A percentile compares a stretch with the other conserved stretches of the same genome.
Evolutionary conservation across 2,888 invertebrate species (phyloP).

Genomic region (Bimastos eiseni): DNA sequence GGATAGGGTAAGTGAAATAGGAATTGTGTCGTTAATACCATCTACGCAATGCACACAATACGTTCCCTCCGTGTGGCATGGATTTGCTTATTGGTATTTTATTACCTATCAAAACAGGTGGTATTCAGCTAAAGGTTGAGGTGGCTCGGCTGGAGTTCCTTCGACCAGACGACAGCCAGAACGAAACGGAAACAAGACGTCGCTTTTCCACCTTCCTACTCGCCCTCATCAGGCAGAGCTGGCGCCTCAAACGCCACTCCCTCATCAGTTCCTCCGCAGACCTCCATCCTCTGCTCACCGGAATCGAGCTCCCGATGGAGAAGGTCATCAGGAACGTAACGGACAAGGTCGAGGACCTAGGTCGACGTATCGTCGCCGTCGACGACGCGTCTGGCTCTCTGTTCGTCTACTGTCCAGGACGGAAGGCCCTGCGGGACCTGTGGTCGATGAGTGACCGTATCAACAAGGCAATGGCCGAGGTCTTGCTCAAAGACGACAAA

Average conservation of each 20-base stretch:
- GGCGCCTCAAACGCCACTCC: slow-evolving; percentile 45
- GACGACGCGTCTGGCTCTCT: slow-evolving; percentile 40
- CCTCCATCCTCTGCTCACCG: slow-evolving; percentile 33
- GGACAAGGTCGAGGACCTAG: slow-evolving; percentile 37
- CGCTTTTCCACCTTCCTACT: slow-evolving; percentile 39
- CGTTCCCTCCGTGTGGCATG: too few relatives aligned
- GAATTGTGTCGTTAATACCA: too few relatives aligned
- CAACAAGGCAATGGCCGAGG: slow-evolving; percentile 34
- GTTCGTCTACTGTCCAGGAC: slow-evolving; percentile 44
- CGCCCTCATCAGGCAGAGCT: slow-evolving; percentile 42
- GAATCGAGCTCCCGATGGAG: slow-evolving; percentile 38
- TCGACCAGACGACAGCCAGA: not conserved
- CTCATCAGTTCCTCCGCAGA: slow-evolving; percentile 37
- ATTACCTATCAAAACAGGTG: not conserved
- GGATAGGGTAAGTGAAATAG: too few relatives aligned
- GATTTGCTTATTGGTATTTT: not conserved
- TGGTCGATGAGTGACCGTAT: slow-evolving; percentile 46
- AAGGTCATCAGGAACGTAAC: slow-evolving; percentile 40
- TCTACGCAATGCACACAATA: too few relatives aligned
- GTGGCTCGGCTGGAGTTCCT: not conserved
- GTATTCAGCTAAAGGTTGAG: not conserved
- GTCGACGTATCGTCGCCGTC: slow-evolving; percentile 43
- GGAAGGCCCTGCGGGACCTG: slow-evolving; percentile 42
- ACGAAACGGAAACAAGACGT: slow-evolving; percentile 31
- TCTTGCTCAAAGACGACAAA: slow-evolving; percentile 31